Conservation (phyloP, 1,140 invertebrate genomes). For the Gonatopus flavifemur region DNA sequence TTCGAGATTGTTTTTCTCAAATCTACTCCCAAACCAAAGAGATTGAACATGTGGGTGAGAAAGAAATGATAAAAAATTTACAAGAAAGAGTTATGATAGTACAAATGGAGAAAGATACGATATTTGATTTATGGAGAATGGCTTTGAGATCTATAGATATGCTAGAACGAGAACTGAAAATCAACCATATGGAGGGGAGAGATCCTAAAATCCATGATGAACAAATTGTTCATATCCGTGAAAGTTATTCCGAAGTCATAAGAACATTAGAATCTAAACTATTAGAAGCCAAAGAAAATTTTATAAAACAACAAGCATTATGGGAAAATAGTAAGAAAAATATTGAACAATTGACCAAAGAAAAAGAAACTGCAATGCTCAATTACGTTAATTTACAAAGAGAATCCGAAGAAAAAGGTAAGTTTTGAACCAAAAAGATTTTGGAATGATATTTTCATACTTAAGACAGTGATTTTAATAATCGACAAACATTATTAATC, state of each 20-base stretch:
- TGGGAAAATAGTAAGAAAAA: conserved; percentile 43
- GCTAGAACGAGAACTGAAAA: conserved; percentile 61
- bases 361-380: conserved; percentile 35
- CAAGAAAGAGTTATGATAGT: conserved; percentile 43
- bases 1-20: conserved; percentile 29
- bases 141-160: conserved; percentile 62
- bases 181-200: conserved; percentile 44
- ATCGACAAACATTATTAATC: too few species aligned
- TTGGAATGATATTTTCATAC: neutral
- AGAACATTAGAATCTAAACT: conserved; percentile 50
- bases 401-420: conserved; percentile 28
- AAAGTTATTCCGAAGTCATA: conserved; percentile 53
- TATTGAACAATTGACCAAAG: conserved; percentile 34
- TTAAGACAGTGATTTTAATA: too few species aligned
- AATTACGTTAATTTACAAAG: conserved; percentile 29
- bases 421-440: too few species aligned
- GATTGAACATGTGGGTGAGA: conserved; percentile 13
- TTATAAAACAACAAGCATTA: conserved; percentile 43
- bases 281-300: conserved; percentile 44
- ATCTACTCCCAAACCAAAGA: conserved; percentile 31
- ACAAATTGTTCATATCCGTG: conserved; percentile 43
- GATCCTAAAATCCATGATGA: conserved; percentile 42
- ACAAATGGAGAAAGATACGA: conserved; percentile 61
- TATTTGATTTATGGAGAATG: conserved; percentile 63
- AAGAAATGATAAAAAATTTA: conserved; percentile 41